Evolutionary conservation across 2,888 invertebrate species (phyloP), one percentile per base, ranked within the genome.

Genomic region (Philonicus albiceps): DNA sequence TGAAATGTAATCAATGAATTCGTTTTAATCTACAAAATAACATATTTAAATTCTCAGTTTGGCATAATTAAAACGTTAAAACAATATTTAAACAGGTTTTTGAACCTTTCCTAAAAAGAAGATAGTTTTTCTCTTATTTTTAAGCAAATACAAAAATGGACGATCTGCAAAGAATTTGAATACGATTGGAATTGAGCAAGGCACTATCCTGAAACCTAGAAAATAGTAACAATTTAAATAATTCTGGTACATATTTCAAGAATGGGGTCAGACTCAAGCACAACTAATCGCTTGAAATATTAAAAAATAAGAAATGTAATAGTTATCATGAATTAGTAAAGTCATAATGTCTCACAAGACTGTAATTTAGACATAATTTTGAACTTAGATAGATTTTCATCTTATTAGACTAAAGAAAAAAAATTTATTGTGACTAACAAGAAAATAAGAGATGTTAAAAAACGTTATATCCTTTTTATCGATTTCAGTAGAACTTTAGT

Each of bases 131-230:
- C 22, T 76, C 3, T 31, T n/a, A 76, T 76, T 22, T 43, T 40
- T 13, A 37, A 76, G 19, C 16, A 40, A 76, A 43, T 76, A 76
- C 34, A 76, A 37, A 40, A 76, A 76, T 76, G 76, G 76, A 43
- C 37, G 76, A 53, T 80, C 49, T 5, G 49, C 30, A 13, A 49
- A 19, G 19, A 80, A 80, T 43, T 80, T 43, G 31, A 13, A 31
- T 13, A 53, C 31, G 13, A 80, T 80, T 1, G 80, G 80, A n/a
- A 80, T 27, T 53, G 80, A 80, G 27, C 80, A 80, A 13, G 43
- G 27, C 80, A 53, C 13, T 53, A 80, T 53, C 80, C 22, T 49
- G 43, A 80, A 30, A 80, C 80, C 80, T 80, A 53, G n/a, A 80
- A 80, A 80, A 80, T 64, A 64, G n/a, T 22, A 11, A 22, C 13